phyloP scores from a whole-genome alignment of 1,140 invertebrate species.

The Pararge aegeria region DNA sequence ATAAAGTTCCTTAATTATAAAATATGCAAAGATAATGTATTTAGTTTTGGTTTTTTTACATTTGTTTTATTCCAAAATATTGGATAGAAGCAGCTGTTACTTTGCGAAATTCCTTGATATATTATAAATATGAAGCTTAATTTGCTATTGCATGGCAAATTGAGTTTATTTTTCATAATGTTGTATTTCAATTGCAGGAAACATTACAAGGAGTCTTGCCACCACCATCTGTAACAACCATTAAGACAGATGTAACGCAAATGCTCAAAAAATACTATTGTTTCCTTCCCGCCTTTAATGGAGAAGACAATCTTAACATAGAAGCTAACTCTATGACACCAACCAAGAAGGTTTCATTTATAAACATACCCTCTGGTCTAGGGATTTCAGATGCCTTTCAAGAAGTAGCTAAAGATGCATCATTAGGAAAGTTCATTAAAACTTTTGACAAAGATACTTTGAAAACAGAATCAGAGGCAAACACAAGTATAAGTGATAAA shows the following conservation, averaged over 20 bases:
- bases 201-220: conserved; percentile 82
- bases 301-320: conserved; percentile 40
- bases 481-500: conserved; percentile 66
- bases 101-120: too few relatives aligned
- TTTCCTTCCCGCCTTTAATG: conserved; percentile 57
- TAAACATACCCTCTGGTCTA: conserved; percentile 48
- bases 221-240: conserved; percentile 83
- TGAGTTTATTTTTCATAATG: too few relatives aligned
- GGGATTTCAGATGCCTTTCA: conserved; percentile 16
- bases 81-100: too few relatives aligned
- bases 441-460: conserved; percentile 7
- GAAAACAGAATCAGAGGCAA: conserved; percentile 36
- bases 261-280: conserved; percentile 80
- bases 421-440: conserved; percentile 18
- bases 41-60: too few relatives aligned
- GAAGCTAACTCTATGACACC: conserved; percentile 56
- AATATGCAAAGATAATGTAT: too few relatives aligned
- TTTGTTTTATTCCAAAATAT: too few relatives aligned
- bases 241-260: conserved; percentile 82
- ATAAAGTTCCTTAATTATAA: too few relatives aligned
- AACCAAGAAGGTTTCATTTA: conserved; percentile 63
- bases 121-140: not conserved
- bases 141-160: too few relatives aligned
- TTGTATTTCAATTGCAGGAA: conserved; percentile 48
- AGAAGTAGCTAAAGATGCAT: conserved; percentile 23